phyloP scores from a whole-genome alignment of 92 coral and sea anemone species.

The Porites rus region DNA sequence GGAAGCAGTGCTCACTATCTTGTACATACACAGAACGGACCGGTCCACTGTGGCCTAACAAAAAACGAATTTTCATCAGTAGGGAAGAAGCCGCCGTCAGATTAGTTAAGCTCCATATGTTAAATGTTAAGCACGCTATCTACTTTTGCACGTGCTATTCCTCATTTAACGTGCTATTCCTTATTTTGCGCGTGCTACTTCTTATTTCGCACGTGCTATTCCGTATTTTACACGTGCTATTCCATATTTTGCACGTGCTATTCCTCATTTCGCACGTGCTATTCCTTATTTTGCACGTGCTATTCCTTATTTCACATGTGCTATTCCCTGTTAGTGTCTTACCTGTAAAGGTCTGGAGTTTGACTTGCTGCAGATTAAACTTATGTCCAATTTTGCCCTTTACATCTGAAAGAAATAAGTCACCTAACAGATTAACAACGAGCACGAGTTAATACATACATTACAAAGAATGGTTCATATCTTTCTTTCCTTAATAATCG shows the following conservation, averaged over 20 bases:
- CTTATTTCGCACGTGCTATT: too few relatives aligned
- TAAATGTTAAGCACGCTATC: too few relatives aligned
- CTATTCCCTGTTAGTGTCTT: neutral
- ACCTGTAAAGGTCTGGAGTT: constrained; percentile 96
- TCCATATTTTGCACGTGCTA: too few relatives aligned
- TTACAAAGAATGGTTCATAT: neutral
- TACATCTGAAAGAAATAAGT: constrained; percentile 11
- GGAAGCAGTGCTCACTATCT: constrained; percentile 95
- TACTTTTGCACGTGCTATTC: too few relatives aligned
- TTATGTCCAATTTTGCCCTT: constrained; percentile 27
- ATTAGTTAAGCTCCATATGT: too few relatives aligned
- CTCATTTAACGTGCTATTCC: too few relatives aligned
- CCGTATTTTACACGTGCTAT: neutral
- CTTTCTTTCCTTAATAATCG: too few relatives aligned
- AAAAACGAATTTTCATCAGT: neutral
- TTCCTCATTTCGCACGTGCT: too few relatives aligned
- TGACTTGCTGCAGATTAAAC: constrained; percentile 76
- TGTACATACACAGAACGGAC: constrained; percentile 90
- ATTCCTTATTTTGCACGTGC: too few relatives aligned
- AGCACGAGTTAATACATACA: neutral
- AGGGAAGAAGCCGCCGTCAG: neutral
- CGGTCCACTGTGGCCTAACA: constrained; percentile 93
- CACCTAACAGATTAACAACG: neutral
- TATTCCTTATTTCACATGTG: neutral
- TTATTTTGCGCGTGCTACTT: too few relatives aligned